Conservation (phyloP, 2,113 vertebrate genomes). For the Gasterosteus aculeatus region DNA sequence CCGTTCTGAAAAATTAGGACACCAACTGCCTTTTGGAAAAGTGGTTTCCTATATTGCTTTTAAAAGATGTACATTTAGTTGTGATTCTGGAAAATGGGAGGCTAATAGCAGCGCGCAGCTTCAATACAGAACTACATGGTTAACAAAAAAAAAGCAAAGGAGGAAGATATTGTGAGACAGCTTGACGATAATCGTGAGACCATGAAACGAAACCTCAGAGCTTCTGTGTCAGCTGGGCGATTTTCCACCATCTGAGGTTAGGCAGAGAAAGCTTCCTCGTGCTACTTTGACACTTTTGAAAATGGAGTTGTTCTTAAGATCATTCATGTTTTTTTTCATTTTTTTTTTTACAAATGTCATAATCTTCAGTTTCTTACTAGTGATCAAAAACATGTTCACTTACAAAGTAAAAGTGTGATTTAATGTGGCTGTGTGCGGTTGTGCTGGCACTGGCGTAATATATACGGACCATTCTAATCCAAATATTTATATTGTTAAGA, state of each 20-base stretch:
- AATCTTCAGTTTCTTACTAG: not conserved
- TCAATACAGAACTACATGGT: not conserved
- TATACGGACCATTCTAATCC: constrained; percentile 8
- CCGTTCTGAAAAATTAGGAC: not conserved
- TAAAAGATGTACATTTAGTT: not conserved
- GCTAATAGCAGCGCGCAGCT: not conserved
- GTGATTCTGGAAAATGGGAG: not conserved
- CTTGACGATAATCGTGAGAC: constrained; percentile 24
- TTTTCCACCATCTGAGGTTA: constrained; percentile 29
- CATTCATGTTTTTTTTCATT: not conserved
- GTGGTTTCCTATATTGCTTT: not conserved
- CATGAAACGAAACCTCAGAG: constrained; percentile 44
- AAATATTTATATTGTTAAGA: constrained; percentile 38
- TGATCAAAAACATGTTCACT: constrained; percentile 2
- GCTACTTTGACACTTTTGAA: constrained; percentile 33
- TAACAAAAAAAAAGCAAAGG: constrained; percentile 20
- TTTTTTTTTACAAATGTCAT: not conserved
- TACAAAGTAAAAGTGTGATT: not conserved
- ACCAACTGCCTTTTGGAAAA: constrained; percentile 2
- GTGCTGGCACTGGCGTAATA: constrained; percentile 5
- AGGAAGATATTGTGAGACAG: constrained; percentile 24
- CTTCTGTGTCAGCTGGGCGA: constrained; percentile 33
- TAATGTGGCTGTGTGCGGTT: not conserved
- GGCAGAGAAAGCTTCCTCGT: constrained; percentile 5
- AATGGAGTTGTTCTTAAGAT: constrained; percentile 13